phyloP scores from a whole-genome alignment of 2,888 invertebrate genomes.

The Campopleginae sp. region DNA sequence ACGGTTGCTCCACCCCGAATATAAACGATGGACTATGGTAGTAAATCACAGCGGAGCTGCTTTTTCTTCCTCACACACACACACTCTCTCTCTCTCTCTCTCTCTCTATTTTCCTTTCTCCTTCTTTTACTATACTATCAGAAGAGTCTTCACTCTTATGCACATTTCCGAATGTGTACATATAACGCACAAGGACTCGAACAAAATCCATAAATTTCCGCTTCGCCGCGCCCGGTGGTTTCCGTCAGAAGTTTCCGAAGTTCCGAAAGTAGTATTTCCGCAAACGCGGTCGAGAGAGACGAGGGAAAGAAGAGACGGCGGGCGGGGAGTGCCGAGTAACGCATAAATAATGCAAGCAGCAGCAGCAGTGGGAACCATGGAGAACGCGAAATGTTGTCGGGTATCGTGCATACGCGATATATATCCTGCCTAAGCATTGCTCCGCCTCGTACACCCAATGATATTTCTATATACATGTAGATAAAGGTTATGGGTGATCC shows the following conservation, averaged over 20 bases:
- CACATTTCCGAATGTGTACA: slow-evolving; percentile 18
- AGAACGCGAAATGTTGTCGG: slow-evolving; percentile 49
- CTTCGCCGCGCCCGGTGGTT: slow-evolving; percentile 80
- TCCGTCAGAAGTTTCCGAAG: slow-evolving; percentile 83
- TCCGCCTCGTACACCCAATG: slow-evolving; percentile 40
- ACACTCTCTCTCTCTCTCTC: slow-evolving; percentile 10
- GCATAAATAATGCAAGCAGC: slow-evolving; percentile 71
- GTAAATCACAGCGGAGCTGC: slow-evolving; percentile 79
- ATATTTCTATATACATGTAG: slow-evolving; percentile 21
- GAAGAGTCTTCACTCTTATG: slow-evolving; percentile 58
- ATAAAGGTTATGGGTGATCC: slow-evolving; percentile 34
- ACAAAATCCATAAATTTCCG: slow-evolving; percentile 84
- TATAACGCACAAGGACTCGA: slow-evolving; percentile 75
- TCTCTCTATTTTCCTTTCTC: slow-evolving; percentile 10
- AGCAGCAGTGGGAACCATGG: slow-evolving; percentile 55
- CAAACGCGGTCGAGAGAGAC: slow-evolving; percentile 54
- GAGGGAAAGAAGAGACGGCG: slow-evolving; percentile 26
- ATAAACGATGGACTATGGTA: slow-evolving; percentile 73
- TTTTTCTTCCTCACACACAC: slow-evolving; percentile 21
- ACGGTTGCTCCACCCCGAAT: slow-evolving; percentile 57
- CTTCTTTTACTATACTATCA: slow-evolving; percentile 30
- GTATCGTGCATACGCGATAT: slow-evolving; percentile 60
- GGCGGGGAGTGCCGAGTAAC: slow-evolving; percentile 56
- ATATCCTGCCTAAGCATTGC: slow-evolving; percentile 42
- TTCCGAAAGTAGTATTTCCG: slow-evolving; percentile 83